Evolutionary conservation across 1,140 invertebrate species (phyloP).

Genomic region (Cydia amplana): DNA sequence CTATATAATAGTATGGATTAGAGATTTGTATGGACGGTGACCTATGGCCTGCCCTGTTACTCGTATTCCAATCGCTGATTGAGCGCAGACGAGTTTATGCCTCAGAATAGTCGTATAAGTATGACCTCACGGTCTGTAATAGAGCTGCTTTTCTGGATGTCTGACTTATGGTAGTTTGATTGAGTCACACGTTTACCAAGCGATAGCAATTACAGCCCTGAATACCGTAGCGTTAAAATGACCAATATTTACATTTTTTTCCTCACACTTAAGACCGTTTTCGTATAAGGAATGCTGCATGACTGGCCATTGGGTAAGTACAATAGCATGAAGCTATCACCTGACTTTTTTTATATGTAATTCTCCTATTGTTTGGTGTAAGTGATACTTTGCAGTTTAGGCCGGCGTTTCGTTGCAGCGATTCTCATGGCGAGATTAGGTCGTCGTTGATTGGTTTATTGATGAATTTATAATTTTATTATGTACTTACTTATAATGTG

Average conservation of each 20-base stretch:
- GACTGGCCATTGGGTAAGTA: conserved; percentile 58
- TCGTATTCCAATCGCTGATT: background rate
- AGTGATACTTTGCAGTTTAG: conserved; percentile 50
- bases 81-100: background rate
- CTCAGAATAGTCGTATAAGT: background rate
- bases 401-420: background rate
- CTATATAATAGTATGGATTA: conserved; percentile 60
- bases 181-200: background rate
- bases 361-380: conserved; percentile 66
- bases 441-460: background rate
- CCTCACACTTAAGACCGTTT: background rate
- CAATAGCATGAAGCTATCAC: conserved; percentile 60
- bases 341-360: conserved; percentile 57
- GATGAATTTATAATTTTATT: conserved; percentile 6
- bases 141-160: background rate
- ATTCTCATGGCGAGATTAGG: background rate
- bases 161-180: background rate
- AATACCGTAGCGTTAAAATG: background rate
- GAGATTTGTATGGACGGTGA: conserved; percentile 50
- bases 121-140: background rate
- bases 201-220: background rate
- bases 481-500: background rate
- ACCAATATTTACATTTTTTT: background rate
- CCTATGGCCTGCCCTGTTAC: conserved; percentile 1
- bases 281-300: conserved; percentile 43